Percentiles rank a stretch among this genome's conserved stretches.
These are phyloP conservation scores for Metacarcinus magister DNA, from an alignment of 2,888 invertebrate species.

Conservation along the genomic window DNA sequence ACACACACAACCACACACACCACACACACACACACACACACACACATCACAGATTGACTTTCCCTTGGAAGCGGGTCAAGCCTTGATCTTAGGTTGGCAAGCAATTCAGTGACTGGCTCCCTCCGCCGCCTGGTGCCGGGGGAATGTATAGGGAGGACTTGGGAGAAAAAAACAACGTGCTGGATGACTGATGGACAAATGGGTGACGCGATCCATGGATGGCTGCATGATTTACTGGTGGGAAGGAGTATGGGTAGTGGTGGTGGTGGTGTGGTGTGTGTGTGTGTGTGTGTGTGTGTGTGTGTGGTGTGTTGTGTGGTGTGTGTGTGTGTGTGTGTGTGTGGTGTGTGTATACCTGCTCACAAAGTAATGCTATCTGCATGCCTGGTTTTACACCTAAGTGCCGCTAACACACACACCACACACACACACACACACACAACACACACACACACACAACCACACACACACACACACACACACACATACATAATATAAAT, in stretches of 20 bases:
- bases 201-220: not conserved
- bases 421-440: too few relatives aligned
- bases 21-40: constrained; percentile 14
- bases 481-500: too few relatives aligned
- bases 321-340: too few relatives aligned
- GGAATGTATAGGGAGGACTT: not conserved
- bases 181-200: constrained; percentile 9
- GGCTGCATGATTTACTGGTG: not conserved
- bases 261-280: not conserved
- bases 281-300: too few relatives aligned
- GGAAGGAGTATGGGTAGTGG: not conserved
- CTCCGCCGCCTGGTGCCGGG: not conserved
- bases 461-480: too few relatives aligned
- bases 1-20: too few relatives aligned
- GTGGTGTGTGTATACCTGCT: too few relatives aligned
- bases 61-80: not conserved
- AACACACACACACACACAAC: too few relatives aligned
- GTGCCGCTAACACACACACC: too few relatives aligned
- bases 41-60: not conserved
- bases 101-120: not conserved
- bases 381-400: too few relatives aligned
- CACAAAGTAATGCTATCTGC: too few relatives aligned
- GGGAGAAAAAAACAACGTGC: not conserved
- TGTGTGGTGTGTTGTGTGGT: constrained; percentile 18
- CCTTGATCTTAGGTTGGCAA: not conserved